These are phyloP conservation scores for Telenomus remus DNA, from an alignment of 1,140 invertebrate species.

Conservation along the genomic window DNA sequence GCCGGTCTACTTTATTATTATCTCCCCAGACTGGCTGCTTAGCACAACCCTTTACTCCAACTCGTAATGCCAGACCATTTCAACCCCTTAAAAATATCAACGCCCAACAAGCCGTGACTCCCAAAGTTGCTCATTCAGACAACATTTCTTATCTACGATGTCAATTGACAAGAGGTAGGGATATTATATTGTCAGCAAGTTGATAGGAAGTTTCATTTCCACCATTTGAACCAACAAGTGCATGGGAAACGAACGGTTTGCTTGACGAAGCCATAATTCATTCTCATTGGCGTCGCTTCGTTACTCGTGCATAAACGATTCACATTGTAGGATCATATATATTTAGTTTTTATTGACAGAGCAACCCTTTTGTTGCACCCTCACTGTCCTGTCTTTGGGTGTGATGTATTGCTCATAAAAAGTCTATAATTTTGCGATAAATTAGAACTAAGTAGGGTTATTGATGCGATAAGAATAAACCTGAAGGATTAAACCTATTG, in stretches of 20 bases:
- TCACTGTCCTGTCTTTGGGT: slow-evolving; percentile 30
- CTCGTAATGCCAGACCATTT: slow-evolving; percentile 60
- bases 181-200: neutral
- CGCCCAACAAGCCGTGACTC: slow-evolving; percentile 71
- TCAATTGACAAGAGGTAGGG: slow-evolving; percentile 2
- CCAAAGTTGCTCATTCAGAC: slow-evolving; percentile 29
- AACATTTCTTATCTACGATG: slow-evolving; percentile 27
- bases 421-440: slow-evolving; percentile 36
- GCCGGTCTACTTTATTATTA: slow-evolving; percentile 73
- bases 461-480: slow-evolving; percentile 1
- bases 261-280: slow-evolving; percentile 65
- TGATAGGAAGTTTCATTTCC: neutral
- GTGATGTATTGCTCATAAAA: slow-evolving; percentile 33
- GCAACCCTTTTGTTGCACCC: slow-evolving; percentile 64
- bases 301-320: slow-evolving; percentile 66
- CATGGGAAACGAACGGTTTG: neutral
- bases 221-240: slow-evolving; percentile 16
- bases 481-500: no score
- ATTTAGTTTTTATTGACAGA: slow-evolving; percentile 66
- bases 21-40: slow-evolving; percentile 52
- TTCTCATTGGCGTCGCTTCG: slow-evolving; percentile 65
- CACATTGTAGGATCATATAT: slow-evolving; percentile 71
- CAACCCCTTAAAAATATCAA: slow-evolving; percentile 66
- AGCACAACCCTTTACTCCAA: slow-evolving; percentile 64
- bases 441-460: slow-evolving; percentile 27